Evolutionary conservation across 2,888 invertebrate genomes (phyloP).

Genomic region (Pristionchus exspectatus): DNA sequence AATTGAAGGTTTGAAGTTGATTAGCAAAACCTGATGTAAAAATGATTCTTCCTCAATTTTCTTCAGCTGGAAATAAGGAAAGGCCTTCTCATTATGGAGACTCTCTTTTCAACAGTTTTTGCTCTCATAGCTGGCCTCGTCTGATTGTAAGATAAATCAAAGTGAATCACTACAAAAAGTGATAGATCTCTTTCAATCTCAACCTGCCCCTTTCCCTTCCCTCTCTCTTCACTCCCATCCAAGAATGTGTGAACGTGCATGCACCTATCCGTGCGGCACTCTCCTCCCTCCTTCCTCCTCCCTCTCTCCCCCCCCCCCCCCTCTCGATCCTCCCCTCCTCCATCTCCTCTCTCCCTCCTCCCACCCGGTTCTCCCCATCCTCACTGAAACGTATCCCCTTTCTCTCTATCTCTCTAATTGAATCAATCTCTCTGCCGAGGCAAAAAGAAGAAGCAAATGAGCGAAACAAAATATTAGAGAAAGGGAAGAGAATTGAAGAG

Average conservation of each 20-base stretch:
- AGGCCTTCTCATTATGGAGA: not conserved
- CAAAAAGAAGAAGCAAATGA: constrained; percentile 35
- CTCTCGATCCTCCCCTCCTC: not conserved
- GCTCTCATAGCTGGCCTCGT: not conserved
- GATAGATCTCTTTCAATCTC: not conserved
- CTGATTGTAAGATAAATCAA: not conserved
- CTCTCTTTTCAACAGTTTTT: no score
- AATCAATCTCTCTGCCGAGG: constrained; percentile 19
- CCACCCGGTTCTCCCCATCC: not conserved
- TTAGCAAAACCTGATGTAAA: no score
- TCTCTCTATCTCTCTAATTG: constrained; percentile 38
- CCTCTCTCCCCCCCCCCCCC: not conserved
- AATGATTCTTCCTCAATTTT: no score
- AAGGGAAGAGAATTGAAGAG: constrained; percentile 25
- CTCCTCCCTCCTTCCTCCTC: constrained; percentile 1
- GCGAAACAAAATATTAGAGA: constrained; percentile 32
- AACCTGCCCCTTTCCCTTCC: not conserved
- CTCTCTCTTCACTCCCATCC: not conserved
- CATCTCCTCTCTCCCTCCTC: not conserved
- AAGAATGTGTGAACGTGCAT: constrained; percentile 53
- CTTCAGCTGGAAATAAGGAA: not conserved
- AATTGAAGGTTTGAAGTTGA: no score
- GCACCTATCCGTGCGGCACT: not conserved
- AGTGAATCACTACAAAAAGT: not conserved
- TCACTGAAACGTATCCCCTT: not conserved